Conservation (phyloP, 2,797 vertebrate species). For the Argentina silus region DNA sequence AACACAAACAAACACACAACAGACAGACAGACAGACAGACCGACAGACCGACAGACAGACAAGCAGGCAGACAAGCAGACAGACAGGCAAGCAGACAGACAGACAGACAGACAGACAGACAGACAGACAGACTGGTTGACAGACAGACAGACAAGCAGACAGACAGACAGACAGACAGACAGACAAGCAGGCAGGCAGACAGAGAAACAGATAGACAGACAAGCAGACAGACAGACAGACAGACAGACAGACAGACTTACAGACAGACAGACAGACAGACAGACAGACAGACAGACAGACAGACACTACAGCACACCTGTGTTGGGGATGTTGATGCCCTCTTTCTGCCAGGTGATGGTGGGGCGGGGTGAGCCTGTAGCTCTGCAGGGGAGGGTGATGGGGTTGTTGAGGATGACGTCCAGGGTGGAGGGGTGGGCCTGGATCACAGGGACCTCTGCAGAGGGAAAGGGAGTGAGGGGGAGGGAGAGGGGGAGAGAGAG, state of each 20-base stretch:
- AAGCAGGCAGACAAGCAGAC: not conserved
- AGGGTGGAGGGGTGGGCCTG: conserved; percentile 79
- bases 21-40: too few species aligned
- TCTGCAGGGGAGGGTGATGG: conserved; percentile 87
- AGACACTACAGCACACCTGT: conserved; percentile 70
- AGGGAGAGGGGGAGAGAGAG: not conserved
- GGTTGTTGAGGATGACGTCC: conserved; percentile 89
- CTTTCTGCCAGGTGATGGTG: conserved; percentile 94
- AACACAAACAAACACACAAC: not conserved
- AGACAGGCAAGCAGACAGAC: not conserved
- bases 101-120: not conserved
- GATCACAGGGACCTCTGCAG: conserved; percentile 87
- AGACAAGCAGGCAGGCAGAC: not conserved
- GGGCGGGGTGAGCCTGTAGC: conserved; percentile 88
- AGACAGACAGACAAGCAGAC: not conserved
- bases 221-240: not conserved
- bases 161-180: not conserved
- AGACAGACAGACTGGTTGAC: not conserved
- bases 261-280: not conserved
- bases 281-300: not conserved
- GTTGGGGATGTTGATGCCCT: conserved; percentile 87
- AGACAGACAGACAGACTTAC: conserved; percentile 1
- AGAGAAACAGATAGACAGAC: not conserved
- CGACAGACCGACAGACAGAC: not conserved
- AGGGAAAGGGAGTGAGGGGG: not conserved